Conservation (phyloP, 2,888 invertebrate genomes). For the Geophilus truncorum region DNA sequence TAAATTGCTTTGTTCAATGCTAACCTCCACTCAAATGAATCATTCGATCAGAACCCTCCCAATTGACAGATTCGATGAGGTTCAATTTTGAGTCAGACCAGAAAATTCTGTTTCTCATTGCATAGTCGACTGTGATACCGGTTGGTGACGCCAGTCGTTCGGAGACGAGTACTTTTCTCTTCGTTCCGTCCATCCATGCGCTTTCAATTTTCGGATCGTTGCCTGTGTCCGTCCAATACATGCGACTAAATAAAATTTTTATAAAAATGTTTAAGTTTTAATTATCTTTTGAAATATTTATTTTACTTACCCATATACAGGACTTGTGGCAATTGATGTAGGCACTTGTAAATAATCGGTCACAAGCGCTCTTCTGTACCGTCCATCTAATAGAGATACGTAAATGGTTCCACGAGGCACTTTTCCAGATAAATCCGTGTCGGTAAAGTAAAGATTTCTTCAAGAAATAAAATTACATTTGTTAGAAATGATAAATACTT, state of each 20-base stretch:
- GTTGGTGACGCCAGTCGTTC: conserved; percentile 80
- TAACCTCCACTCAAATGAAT: conserved; percentile 62
- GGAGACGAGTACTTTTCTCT: conserved; percentile 62
- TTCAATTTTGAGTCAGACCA: conserved; percentile 95
- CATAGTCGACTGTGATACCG: conserved; percentile 82
- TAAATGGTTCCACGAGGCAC: conserved; percentile 59
- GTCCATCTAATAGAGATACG: conserved; percentile 82
- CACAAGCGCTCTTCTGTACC: conserved; percentile 76
- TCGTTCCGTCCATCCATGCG: conserved; percentile 69
- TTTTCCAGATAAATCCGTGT: conserved; percentile 59
- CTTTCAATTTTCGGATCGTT: conserved; percentile 74
- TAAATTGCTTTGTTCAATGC: not conserved
- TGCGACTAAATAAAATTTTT: conserved; percentile 32
- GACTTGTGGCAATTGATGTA: conserved; percentile 78
- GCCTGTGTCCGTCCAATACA: conserved; percentile 94
- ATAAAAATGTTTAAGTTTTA: not conserved
- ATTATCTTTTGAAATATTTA: not conserved
- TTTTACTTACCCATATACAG: conserved; percentile 48
- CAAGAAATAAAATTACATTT: too few species aligned
- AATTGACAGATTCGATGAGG: conserved; percentile 76
- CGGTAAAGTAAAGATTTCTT: conserved; percentile 89
- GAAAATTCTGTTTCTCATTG: conserved; percentile 82
- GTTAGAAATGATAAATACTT: too few species aligned
- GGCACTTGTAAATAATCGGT: conserved; percentile 69
- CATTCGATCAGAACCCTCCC: conserved; percentile 72